These are phyloP conservation scores for Lates calcarifer DNA, from an alignment of 2,113 vertebrate genomes.

Conservation along the genomic window DNA sequence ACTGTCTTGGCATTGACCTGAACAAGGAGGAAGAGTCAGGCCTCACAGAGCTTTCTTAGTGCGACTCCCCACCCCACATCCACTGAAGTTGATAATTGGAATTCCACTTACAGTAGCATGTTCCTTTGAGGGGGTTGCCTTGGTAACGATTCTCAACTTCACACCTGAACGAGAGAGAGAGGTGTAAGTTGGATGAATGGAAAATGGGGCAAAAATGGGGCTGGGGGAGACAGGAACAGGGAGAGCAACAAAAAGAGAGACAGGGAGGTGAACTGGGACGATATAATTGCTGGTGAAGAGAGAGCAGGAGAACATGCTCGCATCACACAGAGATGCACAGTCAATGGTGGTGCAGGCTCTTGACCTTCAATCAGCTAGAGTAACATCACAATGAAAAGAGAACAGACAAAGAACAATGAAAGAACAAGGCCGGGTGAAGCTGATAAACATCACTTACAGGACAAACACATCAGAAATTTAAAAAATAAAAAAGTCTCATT, in stretches of 20 bases:
- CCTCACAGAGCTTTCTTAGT: constrained; percentile 14
- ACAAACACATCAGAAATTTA: background rate
- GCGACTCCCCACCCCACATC: background rate
- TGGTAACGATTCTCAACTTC: constrained; percentile 98
- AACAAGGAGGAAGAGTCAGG: constrained; percentile 13
- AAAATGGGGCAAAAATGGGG: background rate
- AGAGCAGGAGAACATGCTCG: background rate
- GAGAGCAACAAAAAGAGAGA: background rate
- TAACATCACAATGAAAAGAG: background rate
- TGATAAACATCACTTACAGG: background rate
- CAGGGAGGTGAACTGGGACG: background rate
- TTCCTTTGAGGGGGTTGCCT: constrained; percentile 98
- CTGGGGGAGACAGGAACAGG: background rate
- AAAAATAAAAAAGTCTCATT: background rate
- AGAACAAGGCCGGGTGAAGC: background rate
- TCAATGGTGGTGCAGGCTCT: background rate
- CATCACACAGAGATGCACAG: background rate
- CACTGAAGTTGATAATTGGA: constrained; percentile 29
- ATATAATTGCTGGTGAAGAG: background rate
- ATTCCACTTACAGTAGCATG: constrained; percentile 96
- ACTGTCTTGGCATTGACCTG: constrained; percentile 16
- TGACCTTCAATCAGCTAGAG: background rate
- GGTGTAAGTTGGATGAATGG: background rate
- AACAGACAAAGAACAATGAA: background rate
- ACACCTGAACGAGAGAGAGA: constrained; percentile 87